Evolutionary conservation across 2,888 invertebrate species (phyloP).

Genomic region (Xestia ashworthii): DNA sequence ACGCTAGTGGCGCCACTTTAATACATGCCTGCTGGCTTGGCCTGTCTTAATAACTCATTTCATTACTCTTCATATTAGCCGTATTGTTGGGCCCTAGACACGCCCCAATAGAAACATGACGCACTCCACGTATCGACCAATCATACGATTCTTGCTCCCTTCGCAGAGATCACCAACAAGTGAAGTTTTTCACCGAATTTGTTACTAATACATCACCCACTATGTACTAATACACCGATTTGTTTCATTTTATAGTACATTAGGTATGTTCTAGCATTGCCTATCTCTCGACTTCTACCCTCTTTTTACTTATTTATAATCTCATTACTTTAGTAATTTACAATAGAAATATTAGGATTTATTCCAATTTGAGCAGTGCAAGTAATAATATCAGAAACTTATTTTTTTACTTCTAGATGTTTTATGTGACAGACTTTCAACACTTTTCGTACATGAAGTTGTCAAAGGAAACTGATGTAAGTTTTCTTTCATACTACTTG

Average conservation of each 20-base stretch:
- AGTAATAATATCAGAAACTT: neutral
- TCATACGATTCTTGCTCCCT: slow-evolving; percentile 24
- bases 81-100: neutral
- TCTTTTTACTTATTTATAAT: slow-evolving; percentile 21
- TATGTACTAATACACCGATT: slow-evolving; percentile 12
- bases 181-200: slow-evolving; percentile 21
- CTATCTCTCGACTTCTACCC: slow-evolving; percentile 9
- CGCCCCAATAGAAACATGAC: neutral
- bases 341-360: slow-evolving; percentile 14
- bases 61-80: neutral
- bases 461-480: neutral
- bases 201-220: slow-evolving; percentile 20
- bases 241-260: slow-evolving; percentile 17
- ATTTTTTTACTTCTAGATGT: neutral
- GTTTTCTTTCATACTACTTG: slow-evolving; percentile 7
- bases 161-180: slow-evolving; percentile 47
- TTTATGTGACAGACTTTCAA: neutral
- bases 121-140: slow-evolving; percentile 8
- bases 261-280: slow-evolving; percentile 21
- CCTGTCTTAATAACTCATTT: neutral
- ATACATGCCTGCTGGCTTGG: neutral
- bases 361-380: slow-evolving; percentile 35
- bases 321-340: slow-evolving; percentile 40
- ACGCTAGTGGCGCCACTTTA: neutral
- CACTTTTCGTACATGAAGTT: neutral